Percentiles rank a stretch among this genome's conserved stretches.
phyloP scores from a whole-genome alignment of 2,113 vertebrate species.

The Pica pica region DNA sequence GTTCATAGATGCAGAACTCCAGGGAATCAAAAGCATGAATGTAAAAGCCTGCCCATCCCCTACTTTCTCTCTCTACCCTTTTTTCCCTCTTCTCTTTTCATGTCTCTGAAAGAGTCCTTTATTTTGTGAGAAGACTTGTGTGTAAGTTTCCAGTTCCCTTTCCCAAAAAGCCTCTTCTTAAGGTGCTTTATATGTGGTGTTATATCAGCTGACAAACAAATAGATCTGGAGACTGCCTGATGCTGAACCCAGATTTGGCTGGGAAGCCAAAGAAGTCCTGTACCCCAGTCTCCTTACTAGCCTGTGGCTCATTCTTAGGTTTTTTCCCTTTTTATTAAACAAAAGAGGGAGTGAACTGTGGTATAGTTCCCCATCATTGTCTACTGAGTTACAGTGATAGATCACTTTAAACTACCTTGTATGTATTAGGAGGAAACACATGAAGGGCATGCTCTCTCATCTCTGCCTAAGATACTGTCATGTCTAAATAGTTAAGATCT shows the following conservation, averaged over 20 bases:
- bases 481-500: neutral
- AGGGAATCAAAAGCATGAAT: constrained; percentile 29
- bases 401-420: neutral
- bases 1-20: constrained; percentile 18
- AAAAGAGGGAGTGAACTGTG: neutral
- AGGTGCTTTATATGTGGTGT: neutral
- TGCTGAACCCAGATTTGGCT: neutral
- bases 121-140: neutral
- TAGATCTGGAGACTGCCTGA: neutral
- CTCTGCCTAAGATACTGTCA: neutral
- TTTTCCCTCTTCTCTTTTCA: neutral
- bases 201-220: neutral
- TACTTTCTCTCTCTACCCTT: neutral
- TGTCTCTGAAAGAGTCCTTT: neutral
- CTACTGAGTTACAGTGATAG: neutral
- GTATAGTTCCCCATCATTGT: neutral
- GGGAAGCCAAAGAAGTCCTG: neutral
- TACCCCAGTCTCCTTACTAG: neutral
- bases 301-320: neutral
- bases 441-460: neutral
- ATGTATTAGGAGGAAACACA: neutral
- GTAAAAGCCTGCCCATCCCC: neutral
- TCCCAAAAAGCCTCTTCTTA: neutral
- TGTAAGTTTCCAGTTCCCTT: neutral
- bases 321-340: neutral